Evolutionary conservation across 2,888 invertebrate genomes (phyloP), one percentile per base, ranked within the genome.

Genomic region (Therioaphis trifolii): DNA sequence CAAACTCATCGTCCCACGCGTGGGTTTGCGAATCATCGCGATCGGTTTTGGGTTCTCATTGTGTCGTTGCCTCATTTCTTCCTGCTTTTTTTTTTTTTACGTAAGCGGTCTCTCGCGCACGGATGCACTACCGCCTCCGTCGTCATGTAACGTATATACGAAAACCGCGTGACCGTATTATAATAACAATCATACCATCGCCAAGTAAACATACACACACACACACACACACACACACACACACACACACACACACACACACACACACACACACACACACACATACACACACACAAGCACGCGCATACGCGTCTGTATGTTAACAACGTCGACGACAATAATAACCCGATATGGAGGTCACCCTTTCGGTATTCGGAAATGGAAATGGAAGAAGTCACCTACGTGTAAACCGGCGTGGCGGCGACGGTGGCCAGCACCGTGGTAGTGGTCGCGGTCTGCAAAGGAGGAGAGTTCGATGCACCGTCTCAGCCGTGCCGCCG

Each of bases 391-490:
- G 61, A 63, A 72, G 72, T 29, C 72, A 72, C 61, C 71, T 80
- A 61, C 61, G 21, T 46, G 43, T 58, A 40, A 4, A 69, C 21
- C 18, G 40, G 43, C 58, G 58, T 21, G 18, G 27, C 40, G 66
- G 35, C 35, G 77, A 21, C 40, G 78, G 58, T 11, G 29, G 63
- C 75, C 76, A 21, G 35, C 52, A 52, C 49, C 12, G 68, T 11
- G 72, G 80, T 71, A 63, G 80, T 71, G 61, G 75, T 76, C n/a
- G 58, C 69, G 29, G 3, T 55, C 4, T 12, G 18, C 15, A 12
- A 40, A 58, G 63, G 52, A 49, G 82, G 61, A 72, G 82, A 82
- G 82, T 82, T 82, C 82, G 82, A 82, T 52, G 82, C 82, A 74
- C 82, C 66, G 76, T 43, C 55, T 9, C 0, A n/a, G n/a, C n/a